Conservation (phyloP, 2,113 vertebrate genomes). For the Sinosuthora webbiana region DNA sequence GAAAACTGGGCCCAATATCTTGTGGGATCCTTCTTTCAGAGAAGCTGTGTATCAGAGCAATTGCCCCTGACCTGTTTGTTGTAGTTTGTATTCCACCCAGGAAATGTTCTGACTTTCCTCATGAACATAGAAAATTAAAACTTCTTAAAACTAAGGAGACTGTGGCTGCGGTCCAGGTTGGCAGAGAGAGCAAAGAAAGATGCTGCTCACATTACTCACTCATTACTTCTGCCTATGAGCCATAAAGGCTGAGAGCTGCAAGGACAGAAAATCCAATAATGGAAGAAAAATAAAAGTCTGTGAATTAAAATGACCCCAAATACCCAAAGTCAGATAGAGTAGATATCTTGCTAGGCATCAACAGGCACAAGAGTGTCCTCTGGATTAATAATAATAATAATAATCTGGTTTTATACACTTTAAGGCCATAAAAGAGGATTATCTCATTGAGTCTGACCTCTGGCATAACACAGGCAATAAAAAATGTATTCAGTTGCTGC, state of each 20-base stretch:
- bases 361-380: neutral
- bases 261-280: slow-evolving; percentile 24
- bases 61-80: neutral
- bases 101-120: neutral
- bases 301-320: slow-evolving; percentile 27
- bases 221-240: neutral
- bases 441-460: slow-evolving; percentile 33
- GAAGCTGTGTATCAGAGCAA: neutral
- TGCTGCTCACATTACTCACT: neutral
- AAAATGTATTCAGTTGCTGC: slow-evolving; percentile 1
- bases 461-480: neutral
- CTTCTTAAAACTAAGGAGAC: neutral
- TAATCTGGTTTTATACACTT: slow-evolving; percentile 30
- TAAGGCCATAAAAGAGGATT: slow-evolving; percentile 15
- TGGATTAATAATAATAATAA: slow-evolving; percentile 38
- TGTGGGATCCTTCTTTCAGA: neutral
- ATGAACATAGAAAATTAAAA: neutral
- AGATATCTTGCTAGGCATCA: slow-evolving; percentile 14
- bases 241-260: neutral
- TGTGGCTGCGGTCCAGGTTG: neutral
- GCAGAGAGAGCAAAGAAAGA: neutral
- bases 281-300: neutral
- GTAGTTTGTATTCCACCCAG: neutral
- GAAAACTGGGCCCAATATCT: neutral
- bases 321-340: neutral